Evolutionary conservation across 1,140 invertebrate genomes (phyloP), one percentile per base, ranked within the genome.

Genomic region (Manduca sexta): DNA sequence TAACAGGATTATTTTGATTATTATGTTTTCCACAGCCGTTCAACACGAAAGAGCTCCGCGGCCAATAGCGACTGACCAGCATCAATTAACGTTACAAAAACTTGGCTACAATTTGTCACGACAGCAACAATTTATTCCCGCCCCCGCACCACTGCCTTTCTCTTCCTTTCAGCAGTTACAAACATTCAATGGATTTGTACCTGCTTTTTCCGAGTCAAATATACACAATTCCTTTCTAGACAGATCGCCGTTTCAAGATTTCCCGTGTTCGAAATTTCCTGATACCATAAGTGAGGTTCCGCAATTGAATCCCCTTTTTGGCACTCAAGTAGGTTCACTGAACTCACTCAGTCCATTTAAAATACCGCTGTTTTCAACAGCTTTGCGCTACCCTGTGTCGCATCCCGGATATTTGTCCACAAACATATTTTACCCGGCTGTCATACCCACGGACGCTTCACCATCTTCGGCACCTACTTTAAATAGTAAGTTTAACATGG

Each of bases 41-140:
- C 95, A 97, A 73, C 94, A 97, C 81, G 95, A 97, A 83, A 86
- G 95, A 56, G 94, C 95, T 10, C 94, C 94, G 0, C 84, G 95
- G 50, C 88, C 89, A 12, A 75, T 81, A 2, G 66, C 86, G 31
- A 69, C 86, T 47, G 64, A 56, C 2, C 72, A 72, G 3, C 72
- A 73, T 33, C 74, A 75, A 30, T 33, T 73, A 11, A 41, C 74
- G 7, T 38, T 80, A 8, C 73, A 77, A 29, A 75, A 75, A 43
- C 52, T 77, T 2, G 61, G 75, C 21, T 78, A 79, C 54, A 71
- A 82, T 16, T 79, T 89, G 37, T 67, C 74, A 26, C 61, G 68
- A 16, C 70, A 67, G 38, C 57, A 62, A 11, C 33, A 56, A 51
- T 52, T 74, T 67, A 51, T 73, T 45, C 45, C 72, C 45, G 30